Evolutionary conservation across 2,888 invertebrate genomes (phyloP).

Genomic region (Acanthoscelides obtectus): DNA sequence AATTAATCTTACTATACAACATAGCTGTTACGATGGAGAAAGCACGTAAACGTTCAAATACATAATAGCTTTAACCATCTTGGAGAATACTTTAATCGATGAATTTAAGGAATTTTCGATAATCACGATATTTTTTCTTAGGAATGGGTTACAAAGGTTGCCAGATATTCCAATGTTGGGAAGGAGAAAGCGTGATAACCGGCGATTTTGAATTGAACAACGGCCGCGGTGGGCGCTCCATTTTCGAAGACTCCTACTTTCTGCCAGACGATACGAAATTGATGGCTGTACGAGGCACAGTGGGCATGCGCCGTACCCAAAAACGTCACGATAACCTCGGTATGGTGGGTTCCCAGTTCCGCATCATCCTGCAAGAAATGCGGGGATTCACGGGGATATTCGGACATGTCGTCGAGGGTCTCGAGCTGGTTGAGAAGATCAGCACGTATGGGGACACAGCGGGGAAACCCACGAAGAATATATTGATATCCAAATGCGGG

Average conservation of each 20-base stretch:
- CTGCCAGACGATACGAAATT: conserved; percentile 78
- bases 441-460: conserved; percentile 72
- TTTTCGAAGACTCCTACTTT: conserved; percentile 72
- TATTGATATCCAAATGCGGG: conserved; percentile 71
- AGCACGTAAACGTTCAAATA: no score
- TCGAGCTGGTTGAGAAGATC: conserved; percentile 74
- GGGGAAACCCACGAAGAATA: conserved; percentile 71
- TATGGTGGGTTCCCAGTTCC: conserved; percentile 81
- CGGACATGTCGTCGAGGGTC: conserved; percentile 73
- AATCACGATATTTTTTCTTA: no score
- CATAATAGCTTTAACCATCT: no score
- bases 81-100: no score
- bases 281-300: conserved; percentile 69
- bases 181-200: conserved; percentile 74
- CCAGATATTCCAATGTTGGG: conserved; percentile 78
- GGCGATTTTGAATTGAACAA: conserved; percentile 79
- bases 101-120: no score
- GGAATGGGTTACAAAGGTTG: conserved; percentile 74
- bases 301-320: conserved; percentile 77
- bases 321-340: conserved; percentile 75
- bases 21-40: no score
- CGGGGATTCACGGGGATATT: conserved; percentile 79
- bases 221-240: conserved; percentile 73
- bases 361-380: conserved; percentile 77
- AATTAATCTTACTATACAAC: no score